Percentiles rank a stretch among this genome's conserved stretches.
phyloP scores from a whole-genome alignment of 23 tunicate species.

The Clavelina lepadiformis region DNA sequence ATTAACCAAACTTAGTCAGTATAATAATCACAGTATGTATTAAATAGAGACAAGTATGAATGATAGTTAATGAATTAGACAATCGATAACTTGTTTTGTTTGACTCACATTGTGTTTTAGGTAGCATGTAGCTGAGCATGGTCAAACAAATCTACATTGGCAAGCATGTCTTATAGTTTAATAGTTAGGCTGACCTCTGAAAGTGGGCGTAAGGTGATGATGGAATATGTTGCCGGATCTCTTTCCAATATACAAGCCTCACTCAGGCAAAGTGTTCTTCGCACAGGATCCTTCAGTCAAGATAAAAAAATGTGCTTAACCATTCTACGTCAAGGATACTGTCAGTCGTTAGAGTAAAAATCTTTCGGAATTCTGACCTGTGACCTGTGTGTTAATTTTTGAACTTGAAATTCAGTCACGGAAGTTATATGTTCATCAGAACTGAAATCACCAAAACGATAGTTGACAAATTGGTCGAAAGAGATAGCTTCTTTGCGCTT shows the following conservation, averaged over 20 bases:
- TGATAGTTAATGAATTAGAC: too few relatives aligned
- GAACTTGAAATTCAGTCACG: conserved; percentile 73
- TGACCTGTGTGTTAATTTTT: conserved; percentile 50
- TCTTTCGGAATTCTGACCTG: conserved; percentile 20
- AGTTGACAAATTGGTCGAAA: conserved; percentile 61
- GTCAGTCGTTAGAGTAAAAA: not conserved
- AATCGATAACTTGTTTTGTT: too few relatives aligned
- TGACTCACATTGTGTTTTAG: too few relatives aligned
- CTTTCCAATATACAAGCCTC: conserved; percentile 93
- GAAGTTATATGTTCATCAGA: conserved; percentile 94
- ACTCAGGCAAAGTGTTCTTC: conserved; percentile 82
- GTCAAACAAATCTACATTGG: too few relatives aligned
- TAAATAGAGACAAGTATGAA: too few relatives aligned
- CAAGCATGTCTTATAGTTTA: too few relatives aligned
- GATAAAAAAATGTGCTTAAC: not conserved
- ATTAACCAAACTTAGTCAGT: too few relatives aligned
- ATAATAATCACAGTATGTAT: too few relatives aligned
- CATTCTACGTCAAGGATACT: too few relatives aligned
- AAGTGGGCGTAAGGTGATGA: conserved; percentile 62
- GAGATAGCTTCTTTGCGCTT: conserved; percentile 70
- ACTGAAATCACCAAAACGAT: conserved; percentile 77
- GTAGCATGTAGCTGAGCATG: too few relatives aligned
- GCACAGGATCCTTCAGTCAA: conserved; percentile 50
- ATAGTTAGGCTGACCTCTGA: conserved; percentile 82
- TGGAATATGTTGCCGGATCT: conserved; percentile 87